Base-by-base conservation (phyloP, 2,888 invertebrate genomes). In the Diaphora mendica region DNA sequence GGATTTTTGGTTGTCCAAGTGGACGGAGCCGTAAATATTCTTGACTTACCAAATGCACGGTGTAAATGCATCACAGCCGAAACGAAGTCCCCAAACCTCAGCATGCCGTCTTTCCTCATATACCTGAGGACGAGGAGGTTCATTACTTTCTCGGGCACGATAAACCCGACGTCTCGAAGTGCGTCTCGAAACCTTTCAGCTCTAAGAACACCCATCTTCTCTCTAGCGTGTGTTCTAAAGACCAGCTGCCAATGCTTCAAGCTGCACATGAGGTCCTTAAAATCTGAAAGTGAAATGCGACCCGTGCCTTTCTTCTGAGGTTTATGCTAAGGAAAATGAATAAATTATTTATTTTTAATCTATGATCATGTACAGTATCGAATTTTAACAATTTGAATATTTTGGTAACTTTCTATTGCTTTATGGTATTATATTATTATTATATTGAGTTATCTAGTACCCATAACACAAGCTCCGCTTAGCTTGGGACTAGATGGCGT, bases 21-120 rank as follows among this genome's bases (percentile, higher is more conserved):
- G 35, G 35, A 35, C 35, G 7, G 35, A 7, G 35, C 8, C 17
- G n/a, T 39, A 30, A 9, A 30, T n/a, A n/a, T n/a, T 23, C 5
- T 11, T 23, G 33, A 89, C 96, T 97, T 96, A 98, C 98, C 97
- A 91, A 99, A 99, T 30, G 98, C 98, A 71, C 98, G 97, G 82
- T 98, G 98, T 77, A 99, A 96, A 90, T 98, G 98, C 86, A 99
- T 96, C 85, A 99, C 98, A 65, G 98, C 98, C 0, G 98, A 98
- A 3, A 99, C 98, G 90, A 99, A 99, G 91, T 99, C 99, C 17
- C 99, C 99, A 88, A 99, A 98, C 82, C 99, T 96, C 66, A 99
- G 96, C 73, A 98, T 99, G 62, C 99, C 99, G 90, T 99, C 99
- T 91, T 99, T 99, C 80, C 99, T 96, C 97, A 99, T 99, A 86